Percentiles rank a stretch among this genome's conserved stretches.
Conservation (phyloP, 2,113 vertebrate species). For the Phodopus roborovskii region DNA sequence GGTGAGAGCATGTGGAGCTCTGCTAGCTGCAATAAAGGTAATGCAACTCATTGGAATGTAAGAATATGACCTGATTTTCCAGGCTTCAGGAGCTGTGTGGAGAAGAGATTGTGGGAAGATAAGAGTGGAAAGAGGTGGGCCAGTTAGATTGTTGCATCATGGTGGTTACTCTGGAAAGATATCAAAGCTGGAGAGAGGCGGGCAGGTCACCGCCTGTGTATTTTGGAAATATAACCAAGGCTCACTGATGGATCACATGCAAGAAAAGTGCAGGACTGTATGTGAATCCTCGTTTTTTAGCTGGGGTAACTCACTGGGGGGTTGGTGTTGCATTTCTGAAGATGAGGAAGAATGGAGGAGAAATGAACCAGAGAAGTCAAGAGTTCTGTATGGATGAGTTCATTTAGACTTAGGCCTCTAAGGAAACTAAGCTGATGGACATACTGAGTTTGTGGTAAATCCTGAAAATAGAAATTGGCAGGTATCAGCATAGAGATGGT, state of each 20-base stretch:
- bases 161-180: background rate
- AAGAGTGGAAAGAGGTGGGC: background rate
- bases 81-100: background rate
- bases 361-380: background rate
- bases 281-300: background rate
- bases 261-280: background rate
- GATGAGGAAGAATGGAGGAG: background rate
- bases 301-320: background rate
- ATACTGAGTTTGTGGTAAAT: background rate
- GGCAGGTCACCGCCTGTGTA: background rate
- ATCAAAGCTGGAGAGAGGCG: background rate
- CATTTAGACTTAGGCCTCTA: background rate
- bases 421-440: background rate
- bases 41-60: background rate
- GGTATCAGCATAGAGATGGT: background rate
- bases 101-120: background rate
- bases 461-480: background rate
- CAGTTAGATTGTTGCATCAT: background rate
- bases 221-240: conserved; percentile 2
- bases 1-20: background rate
- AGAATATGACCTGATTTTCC: background rate
- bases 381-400: background rate
- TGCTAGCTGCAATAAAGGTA: background rate
- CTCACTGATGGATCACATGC: background rate
- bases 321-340: background rate